Conservation (phyloP, 35 echinoderm and acorn worm genomes). For the Patiria miniata region DNA sequence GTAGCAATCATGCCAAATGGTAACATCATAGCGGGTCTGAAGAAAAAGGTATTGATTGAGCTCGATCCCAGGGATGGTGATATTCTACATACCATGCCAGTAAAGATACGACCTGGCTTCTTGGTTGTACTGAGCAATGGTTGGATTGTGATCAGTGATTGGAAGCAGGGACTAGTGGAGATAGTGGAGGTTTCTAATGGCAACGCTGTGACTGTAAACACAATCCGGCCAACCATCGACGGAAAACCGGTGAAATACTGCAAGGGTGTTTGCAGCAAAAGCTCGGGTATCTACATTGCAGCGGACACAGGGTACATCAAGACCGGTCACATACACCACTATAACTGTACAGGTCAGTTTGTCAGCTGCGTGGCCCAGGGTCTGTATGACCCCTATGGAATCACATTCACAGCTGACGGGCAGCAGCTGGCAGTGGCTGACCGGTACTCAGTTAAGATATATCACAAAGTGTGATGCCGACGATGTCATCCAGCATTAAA, state of each 20-base stretch:
- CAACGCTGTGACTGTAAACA: neutral
- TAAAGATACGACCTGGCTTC: neutral
- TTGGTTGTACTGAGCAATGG: neutral
- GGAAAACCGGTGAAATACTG: neutral
- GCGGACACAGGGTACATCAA: neutral
- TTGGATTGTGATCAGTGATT: neutral
- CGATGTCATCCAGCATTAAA: too few species aligned
- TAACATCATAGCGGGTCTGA: too few species aligned
- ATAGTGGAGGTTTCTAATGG: neutral
- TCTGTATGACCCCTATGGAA: neutral
- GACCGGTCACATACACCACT: conserved; percentile 4
- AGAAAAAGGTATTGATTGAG: too few species aligned
- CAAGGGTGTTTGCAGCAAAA: neutral
- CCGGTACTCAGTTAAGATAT: neutral
- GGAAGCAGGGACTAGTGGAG: neutral
- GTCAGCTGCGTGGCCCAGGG: neutral
- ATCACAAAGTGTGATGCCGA: conserved; percentile 3
- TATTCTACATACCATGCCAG: neutral
- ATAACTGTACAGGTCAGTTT: neutral
- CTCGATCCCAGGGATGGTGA: neutral
- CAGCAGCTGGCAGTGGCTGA: conserved; percentile 20
- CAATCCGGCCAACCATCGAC: conserved; percentile 1
- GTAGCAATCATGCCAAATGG: too few species aligned
- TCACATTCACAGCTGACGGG: neutral
- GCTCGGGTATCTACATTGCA: neutral